Evolutionary conservation across 2,797 vertebrate genomes (phyloP), one percentile per base, ranked within the genome.

Genomic region (Eulemur mongoz): DNA sequence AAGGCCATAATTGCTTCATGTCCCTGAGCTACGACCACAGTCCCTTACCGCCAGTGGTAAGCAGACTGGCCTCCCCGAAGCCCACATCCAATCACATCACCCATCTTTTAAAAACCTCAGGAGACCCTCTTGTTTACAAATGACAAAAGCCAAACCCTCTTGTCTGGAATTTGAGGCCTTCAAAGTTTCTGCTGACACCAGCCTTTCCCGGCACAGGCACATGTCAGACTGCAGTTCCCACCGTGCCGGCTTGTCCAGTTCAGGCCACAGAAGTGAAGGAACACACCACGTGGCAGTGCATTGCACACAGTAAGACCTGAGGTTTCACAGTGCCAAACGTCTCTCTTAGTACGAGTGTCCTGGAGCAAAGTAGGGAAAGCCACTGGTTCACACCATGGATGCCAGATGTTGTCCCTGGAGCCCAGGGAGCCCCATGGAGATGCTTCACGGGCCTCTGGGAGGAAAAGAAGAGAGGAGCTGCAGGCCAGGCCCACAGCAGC

Each of bases 331-430:
- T 12, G 59, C 59, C 30, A 79, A 91, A 23, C 1, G 1, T 25
- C 11, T 15, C 80, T 65, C 43, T 78, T 52, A n/a, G 25, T 40
- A 10, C 1, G 69, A 70, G 27, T 40, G 25, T 87, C 18, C 52
- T 45, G n/a, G 57, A 73, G 38, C 2, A n/a, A 45, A 27, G 18
- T 4, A 35, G 23, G 9, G n/a, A 90, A 75, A 81, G 75, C 7
- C 10, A 1, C 1, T 6, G 40, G 14, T 45, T 18, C 8, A 4
- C n/a, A 7, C 32, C 22, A 6, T 9, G 38, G 45, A 59, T 2
- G 69, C 35, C 59, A 11, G 22, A 54, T 13, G 1, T 81, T 25
- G 15, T 52, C 59, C 61, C 22, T 2, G 5, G 79, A 83, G 54
- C 17, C 63, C 76, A 32, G 30, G 61, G 54, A 3, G 40, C 43